These are phyloP conservation scores for Rhinichthys osculus DNA, from an alignment of 2,797 vertebrate genomes.

Conservation along the genomic window DNA sequence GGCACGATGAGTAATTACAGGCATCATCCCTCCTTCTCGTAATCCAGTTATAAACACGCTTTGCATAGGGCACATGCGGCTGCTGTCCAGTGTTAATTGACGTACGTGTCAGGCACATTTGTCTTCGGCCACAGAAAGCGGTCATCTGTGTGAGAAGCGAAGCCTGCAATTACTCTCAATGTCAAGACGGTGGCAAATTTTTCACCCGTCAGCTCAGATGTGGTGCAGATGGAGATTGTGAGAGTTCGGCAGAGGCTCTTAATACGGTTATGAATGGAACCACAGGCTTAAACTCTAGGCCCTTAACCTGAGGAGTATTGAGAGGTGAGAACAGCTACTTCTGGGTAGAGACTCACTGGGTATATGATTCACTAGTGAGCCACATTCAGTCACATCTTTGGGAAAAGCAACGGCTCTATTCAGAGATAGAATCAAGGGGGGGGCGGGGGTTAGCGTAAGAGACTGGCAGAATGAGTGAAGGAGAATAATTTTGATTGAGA, in stretches of 20 bases:
- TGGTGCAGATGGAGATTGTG: neutral
- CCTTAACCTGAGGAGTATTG: slow-evolving; percentile 52
- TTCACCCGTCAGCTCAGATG: slow-evolving; percentile 34
- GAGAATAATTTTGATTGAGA: slow-evolving; percentile 69
- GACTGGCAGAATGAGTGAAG: slow-evolving; percentile 64
- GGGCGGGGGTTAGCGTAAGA: slow-evolving; percentile 25
- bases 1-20: slow-evolving; percentile 64
- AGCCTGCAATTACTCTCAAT: slow-evolving; percentile 53
- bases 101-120: slow-evolving; percentile 59
- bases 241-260: slow-evolving; percentile 32
- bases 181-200: slow-evolving; percentile 27
- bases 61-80: slow-evolving; percentile 60
- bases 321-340: slow-evolving; percentile 21
- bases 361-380: slow-evolving; percentile 43
- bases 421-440: slow-evolving; percentile 12
- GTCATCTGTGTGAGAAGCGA: slow-evolving; percentile 55
- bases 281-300: slow-evolving; percentile 47
- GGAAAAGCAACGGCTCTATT: neutral
- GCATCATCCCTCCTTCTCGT: slow-evolving; percentile 62
- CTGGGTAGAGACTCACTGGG: slow-evolving; percentile 36
- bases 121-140: slow-evolving; percentile 59
- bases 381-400: slow-evolving; percentile 29
- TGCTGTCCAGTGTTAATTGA: slow-evolving; percentile 63
- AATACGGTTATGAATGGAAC: slow-evolving; percentile 48
- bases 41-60: slow-evolving; percentile 65